These are phyloP conservation scores for Candoia aspera DNA, from an alignment of 2,113 vertebrate species.

Conservation along the genomic window DNA sequence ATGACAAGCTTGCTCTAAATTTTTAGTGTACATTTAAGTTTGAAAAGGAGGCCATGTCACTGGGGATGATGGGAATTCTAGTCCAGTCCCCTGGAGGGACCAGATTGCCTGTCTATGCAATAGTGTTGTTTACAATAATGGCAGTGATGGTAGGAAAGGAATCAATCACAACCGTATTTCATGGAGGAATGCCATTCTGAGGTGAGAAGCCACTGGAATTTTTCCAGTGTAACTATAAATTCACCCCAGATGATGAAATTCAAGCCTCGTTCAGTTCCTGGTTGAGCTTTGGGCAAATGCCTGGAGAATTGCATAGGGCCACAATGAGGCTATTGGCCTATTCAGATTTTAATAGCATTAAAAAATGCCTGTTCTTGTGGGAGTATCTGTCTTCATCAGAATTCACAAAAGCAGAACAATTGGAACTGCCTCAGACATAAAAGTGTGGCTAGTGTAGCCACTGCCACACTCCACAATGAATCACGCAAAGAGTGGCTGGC, in stretches of 20 bases:
- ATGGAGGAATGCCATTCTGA: neutral
- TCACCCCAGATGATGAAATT: slow-evolving; percentile 2
- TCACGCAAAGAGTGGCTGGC: neutral
- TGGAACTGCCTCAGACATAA: neutral
- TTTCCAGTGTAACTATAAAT: neutral
- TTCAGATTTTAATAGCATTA: neutral
- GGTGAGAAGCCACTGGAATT: neutral
- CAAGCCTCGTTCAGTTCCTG: neutral
- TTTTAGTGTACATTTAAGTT: neutral
- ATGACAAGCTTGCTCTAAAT: neutral
- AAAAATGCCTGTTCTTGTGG: neutral
- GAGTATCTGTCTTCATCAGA: neutral
- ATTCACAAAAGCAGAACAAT: neutral
- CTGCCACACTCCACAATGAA: neutral
- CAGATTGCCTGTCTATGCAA: neutral
- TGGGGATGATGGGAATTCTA: neutral
- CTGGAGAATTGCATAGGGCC: neutral
- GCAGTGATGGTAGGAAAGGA: neutral
- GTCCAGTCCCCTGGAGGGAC: neutral
- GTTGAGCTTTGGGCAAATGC: neutral
- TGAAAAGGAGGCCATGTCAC: neutral
- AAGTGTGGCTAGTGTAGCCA: neutral
- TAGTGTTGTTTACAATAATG: neutral
- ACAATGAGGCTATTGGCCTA: neutral
- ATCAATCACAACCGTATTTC: neutral